Conservation (phyloP, 2,113 vertebrate genomes). For the Pholis gunnellus region DNA sequence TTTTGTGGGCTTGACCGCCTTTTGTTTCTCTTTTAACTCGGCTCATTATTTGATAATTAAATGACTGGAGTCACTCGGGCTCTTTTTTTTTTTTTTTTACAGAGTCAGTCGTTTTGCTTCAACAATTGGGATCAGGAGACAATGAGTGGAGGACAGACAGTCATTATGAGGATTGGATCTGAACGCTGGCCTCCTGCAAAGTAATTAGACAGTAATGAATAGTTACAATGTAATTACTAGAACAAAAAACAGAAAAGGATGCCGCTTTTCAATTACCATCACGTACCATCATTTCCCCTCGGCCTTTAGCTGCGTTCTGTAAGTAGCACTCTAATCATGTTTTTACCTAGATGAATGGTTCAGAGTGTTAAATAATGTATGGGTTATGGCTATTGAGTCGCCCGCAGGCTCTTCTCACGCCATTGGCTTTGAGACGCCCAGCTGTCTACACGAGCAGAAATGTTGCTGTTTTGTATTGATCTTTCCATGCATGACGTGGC, state of each 20-base stretch:
- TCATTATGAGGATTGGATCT: conserved; percentile 66
- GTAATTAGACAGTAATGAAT: conserved; percentile 78
- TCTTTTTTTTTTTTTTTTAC: conserved; percentile 34
- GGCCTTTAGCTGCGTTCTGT: conserved; percentile 55
- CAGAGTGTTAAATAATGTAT: conserved; percentile 79
- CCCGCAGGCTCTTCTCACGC: conserved; percentile 63
- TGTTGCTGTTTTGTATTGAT: conserved; percentile 42
- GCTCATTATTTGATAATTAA: conserved; percentile 69
- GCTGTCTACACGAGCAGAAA: conserved; percentile 32
- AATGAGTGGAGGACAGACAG: conserved; percentile 53
- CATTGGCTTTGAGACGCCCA: conserved; percentile 49
- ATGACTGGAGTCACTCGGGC: conserved; percentile 33
- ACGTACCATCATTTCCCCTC: conserved; percentile 58
- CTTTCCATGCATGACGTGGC: not conserved
- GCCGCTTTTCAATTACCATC: conserved; percentile 70
- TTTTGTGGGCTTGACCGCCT: conserved; percentile 29
- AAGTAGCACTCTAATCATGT: conserved; percentile 72
- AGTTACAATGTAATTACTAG: conserved; percentile 76
- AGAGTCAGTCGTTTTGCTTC: conserved; percentile 57
- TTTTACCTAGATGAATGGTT: conserved; percentile 76
- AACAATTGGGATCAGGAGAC: conserved; percentile 62
- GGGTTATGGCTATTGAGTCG: conserved; percentile 60
- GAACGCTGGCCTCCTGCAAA: conserved; percentile 58
- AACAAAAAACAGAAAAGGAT: conserved; percentile 56
- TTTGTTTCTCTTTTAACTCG: conserved; percentile 55